phyloP scores from a whole-genome alignment of 2,888 invertebrate species.

The Poecilobothrus nobilitatus region DNA sequence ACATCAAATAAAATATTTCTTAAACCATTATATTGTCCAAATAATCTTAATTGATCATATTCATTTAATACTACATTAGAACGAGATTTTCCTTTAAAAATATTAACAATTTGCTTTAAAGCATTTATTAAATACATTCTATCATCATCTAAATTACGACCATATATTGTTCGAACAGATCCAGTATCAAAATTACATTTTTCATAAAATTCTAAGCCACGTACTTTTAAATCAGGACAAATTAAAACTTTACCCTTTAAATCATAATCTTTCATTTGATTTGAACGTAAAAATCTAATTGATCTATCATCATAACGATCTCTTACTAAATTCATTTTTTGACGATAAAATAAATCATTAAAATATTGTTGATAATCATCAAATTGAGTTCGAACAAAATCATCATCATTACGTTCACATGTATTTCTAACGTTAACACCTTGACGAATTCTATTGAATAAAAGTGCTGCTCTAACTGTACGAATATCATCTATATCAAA shows the following conservation, averaged over 20 bases:
- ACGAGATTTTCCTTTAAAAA: background rate
- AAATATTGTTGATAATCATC: too few species aligned
- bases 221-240: background rate
- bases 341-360: too few species aligned
- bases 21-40: background rate
- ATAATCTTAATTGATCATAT: background rate
- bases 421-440: background rate
- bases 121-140: background rate
- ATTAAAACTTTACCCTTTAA: background rate
- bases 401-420: background rate
- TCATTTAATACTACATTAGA: background rate
- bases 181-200: conserved; percentile 6
- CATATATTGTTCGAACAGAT: conserved; percentile 1
- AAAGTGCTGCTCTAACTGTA: background rate
- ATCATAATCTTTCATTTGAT: background rate
- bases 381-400: too few species aligned
- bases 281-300: conserved; percentile 1
- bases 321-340: too few species aligned
- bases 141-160: background rate
- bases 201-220: background rate
- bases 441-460: background rate
- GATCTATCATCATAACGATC: background rate
- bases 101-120: background rate
- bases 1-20: background rate
- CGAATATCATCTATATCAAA: background rate